Evolutionary conservation across 1,140 invertebrate species (phyloP).

Genomic region (Ctenoplectra terminalis): DNA sequence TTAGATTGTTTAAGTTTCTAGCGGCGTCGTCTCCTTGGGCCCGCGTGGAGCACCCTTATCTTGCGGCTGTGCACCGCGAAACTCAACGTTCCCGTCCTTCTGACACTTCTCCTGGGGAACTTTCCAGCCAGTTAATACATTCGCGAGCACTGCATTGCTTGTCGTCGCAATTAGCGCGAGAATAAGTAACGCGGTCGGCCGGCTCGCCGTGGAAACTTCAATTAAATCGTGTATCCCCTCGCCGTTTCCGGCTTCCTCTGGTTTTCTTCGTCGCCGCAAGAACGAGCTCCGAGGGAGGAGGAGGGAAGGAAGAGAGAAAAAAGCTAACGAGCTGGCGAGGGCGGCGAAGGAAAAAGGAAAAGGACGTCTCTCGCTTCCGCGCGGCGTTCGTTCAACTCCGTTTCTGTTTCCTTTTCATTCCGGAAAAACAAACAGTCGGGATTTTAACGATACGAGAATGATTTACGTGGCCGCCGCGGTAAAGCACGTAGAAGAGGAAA

Average conservation of each 20-base stretch:
- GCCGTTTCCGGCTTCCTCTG: constrained; percentile 1
- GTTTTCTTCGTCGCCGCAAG: constrained; percentile 8
- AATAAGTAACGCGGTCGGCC: constrained; percentile 62
- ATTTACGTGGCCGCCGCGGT: constrained; percentile 31
- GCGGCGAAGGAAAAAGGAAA: constrained; percentile 47
- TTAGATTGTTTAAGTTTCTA: constrained; percentile 36
- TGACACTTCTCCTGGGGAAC: constrained; percentile 31
- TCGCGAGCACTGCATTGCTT: constrained; percentile 64
- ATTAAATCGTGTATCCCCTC: constrained; percentile 56
- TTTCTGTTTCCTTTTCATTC: constrained; percentile 58
- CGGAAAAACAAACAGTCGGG: constrained; percentile 49
- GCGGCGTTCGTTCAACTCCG: constrained; percentile 39
- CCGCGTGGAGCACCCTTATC: constrained; percentile 24
- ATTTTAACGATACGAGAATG: constrained; percentile 42
- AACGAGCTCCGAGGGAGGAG: neutral
- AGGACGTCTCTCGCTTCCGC: constrained; percentile 40
- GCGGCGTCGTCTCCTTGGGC: neutral
- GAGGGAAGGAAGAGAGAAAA: neutral
- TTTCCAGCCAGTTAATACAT: constrained; percentile 65
- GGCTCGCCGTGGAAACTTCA: constrained; percentile 59
- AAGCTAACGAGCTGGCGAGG: constrained; percentile 52
- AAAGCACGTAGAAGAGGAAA: neutral
- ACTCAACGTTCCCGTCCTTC: neutral
- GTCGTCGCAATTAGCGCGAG: constrained; percentile 66
- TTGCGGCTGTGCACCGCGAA: neutral